Percentiles rank a stretch among this genome's conserved stretches.
phyloP scores from a whole-genome alignment of 2,797 vertebrate genomes.

The Atherinosoma microstoma region DNA sequence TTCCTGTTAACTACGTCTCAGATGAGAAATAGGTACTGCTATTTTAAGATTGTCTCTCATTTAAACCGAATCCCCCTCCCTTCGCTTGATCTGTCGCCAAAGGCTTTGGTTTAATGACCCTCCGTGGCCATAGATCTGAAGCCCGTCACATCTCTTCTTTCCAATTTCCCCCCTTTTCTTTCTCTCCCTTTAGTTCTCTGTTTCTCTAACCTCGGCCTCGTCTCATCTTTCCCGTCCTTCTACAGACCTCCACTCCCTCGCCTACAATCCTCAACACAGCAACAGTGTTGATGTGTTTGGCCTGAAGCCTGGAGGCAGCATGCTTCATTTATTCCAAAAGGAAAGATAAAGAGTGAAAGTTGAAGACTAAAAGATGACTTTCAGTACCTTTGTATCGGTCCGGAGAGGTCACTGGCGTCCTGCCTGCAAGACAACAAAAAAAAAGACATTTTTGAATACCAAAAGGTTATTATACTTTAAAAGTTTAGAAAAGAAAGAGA shows the following conservation, averaged over 20 bases:
- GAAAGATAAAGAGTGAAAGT: slow-evolving; percentile 1
- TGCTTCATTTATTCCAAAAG: slow-evolving; percentile 13
- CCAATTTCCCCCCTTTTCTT: slow-evolving; percentile 52
- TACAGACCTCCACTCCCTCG: not conserved
- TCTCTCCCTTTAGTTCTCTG: slow-evolving; percentile 22
- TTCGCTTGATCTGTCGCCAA: slow-evolving; percentile 69
- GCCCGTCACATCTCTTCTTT: slow-evolving; percentile 62
- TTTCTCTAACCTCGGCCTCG: slow-evolving; percentile 18
- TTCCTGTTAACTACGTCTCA: slow-evolving; percentile 76
- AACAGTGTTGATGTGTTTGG: slow-evolving; percentile 24
- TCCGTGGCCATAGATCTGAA: slow-evolving; percentile 70
- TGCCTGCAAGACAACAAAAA: slow-evolving; percentile 78
- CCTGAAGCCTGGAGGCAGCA: slow-evolving; percentile 32
- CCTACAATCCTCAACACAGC: slow-evolving; percentile 2
- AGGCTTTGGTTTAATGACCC: slow-evolving; percentile 81
- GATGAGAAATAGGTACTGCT: slow-evolving; percentile 81
- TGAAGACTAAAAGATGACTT: slow-evolving; percentile 12
- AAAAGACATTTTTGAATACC: slow-evolving; percentile 3
- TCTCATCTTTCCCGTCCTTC: slow-evolving; percentile 41
- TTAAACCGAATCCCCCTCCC: slow-evolving; percentile 65
- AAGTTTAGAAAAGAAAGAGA: not conserved
- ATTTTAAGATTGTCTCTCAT: slow-evolving; percentile 80
- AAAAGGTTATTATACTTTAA: too few relatives aligned
- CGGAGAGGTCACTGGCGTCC: slow-evolving; percentile 85
- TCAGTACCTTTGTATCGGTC: slow-evolving; percentile 85